Evolutionary conservation across 2,888 invertebrate species (phyloP).

Genomic region (Zygothrica quintamaculata): DNA sequence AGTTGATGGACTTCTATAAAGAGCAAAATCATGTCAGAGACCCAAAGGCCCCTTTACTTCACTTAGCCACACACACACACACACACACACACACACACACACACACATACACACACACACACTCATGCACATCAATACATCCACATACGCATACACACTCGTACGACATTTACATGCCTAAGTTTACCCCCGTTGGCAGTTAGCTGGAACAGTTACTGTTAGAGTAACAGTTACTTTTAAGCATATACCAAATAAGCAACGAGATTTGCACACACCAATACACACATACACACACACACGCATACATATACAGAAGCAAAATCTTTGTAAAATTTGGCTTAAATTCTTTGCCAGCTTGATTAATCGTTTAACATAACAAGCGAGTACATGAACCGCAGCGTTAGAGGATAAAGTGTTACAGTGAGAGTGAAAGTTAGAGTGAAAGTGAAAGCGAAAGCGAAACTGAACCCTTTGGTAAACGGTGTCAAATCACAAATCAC

Average conservation of each 20-base stretch:
- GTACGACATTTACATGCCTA: conserved; percentile 3
- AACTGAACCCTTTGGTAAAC: conserved; percentile 46
- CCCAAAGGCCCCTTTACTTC: neutral
- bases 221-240: conserved; percentile 13
- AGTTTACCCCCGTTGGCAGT: conserved; percentile 38
- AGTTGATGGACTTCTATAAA: conserved; percentile 39
- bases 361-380: conserved; percentile 55
- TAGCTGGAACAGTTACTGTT: conserved; percentile 29
- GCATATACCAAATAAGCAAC: conserved; percentile 26
- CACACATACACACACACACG: too few relatives aligned
- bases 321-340: conserved; percentile 40
- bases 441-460: too few relatives aligned
- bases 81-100: neutral
- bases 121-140: too few relatives aligned
- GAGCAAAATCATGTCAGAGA: conserved; percentile 43
- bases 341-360: conserved; percentile 76
- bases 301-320: too few relatives aligned
- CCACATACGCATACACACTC: conserved; percentile 6
- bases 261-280: conserved; percentile 22
- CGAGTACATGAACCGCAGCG: too few relatives aligned
- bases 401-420: conserved; percentile 1
- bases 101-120: conserved; percentile 1
- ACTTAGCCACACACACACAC: neutral
- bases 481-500: conserved; percentile 77
- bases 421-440: too few relatives aligned